phyloP scores from a whole-genome alignment of 2,888 invertebrate genomes.

The Aleiodes testaceus region DNA sequence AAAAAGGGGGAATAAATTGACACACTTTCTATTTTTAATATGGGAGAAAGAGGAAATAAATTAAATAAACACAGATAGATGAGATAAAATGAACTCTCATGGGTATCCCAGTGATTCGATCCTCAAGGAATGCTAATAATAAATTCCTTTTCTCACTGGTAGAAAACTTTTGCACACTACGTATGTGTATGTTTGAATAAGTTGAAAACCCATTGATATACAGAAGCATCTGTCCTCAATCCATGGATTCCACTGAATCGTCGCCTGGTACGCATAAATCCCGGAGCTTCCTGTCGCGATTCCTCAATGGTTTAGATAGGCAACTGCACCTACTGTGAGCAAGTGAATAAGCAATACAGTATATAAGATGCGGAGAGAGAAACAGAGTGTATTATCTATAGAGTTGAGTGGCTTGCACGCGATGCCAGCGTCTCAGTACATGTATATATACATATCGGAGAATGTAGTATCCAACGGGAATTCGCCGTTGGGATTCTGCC shows the following conservation, averaged over 20 bases:
- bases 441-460: constrained; percentile 55
- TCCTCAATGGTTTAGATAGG: constrained; percentile 7
- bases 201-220: constrained; percentile 2
- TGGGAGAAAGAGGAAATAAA: no score
- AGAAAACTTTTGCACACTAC: background rate
- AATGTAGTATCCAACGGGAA: constrained; percentile 65
- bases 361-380: background rate
- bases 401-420: constrained; percentile 37
- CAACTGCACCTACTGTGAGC: background rate
- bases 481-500: constrained; percentile 54
- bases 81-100: no score
- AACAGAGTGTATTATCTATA: constrained; percentile 22
- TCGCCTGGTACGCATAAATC: constrained; percentile 27
- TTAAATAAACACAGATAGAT: no score
- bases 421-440: constrained; percentile 32
- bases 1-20: background rate
- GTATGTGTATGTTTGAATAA: background rate
- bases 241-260: constrained; percentile 23
- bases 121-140: background rate
- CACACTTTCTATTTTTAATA: background rate
- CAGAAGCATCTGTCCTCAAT: constrained; percentile 17
- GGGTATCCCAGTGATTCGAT: no score
- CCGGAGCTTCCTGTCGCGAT: background rate
- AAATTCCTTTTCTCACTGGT: background rate
- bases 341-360: background rate